These are phyloP conservation scores for Burhinus bistriatus DNA, from an alignment of 2,113 vertebrate species.

Conservation along the genomic window DNA sequence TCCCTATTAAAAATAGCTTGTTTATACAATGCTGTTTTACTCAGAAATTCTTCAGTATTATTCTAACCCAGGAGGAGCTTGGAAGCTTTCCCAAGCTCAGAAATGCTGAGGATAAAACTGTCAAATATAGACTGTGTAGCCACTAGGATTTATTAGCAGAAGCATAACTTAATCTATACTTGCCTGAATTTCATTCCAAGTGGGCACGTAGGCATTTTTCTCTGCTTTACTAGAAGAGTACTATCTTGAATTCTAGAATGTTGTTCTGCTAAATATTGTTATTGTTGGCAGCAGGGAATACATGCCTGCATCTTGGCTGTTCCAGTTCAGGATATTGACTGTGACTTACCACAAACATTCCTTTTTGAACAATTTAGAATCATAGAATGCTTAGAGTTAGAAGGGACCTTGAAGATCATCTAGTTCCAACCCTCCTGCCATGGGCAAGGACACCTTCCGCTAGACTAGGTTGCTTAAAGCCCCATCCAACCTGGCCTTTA, in stretches of 20 bases:
- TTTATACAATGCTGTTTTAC: background rate
- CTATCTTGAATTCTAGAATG: background rate
- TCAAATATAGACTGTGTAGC: background rate
- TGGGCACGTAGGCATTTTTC: background rate
- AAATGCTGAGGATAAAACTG: background rate
- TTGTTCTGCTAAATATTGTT: background rate
- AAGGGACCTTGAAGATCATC: background rate
- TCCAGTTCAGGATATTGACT: background rate
- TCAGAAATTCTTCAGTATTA: background rate
- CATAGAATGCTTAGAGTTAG: background rate
- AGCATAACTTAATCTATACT: background rate
- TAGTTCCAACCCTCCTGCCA: background rate
- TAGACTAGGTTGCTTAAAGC: background rate
- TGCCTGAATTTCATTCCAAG: background rate
- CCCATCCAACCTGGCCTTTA: background rate
- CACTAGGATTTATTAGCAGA: background rate
- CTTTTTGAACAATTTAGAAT: background rate
- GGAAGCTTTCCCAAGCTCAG: background rate
- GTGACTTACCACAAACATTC: background rate
- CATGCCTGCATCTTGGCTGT: background rate
- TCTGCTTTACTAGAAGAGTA: background rate
- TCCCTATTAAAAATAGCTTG: background rate
- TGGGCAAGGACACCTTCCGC: background rate
- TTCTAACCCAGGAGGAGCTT: background rate
- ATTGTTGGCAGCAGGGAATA: background rate